These are phyloP conservation scores for Ashinkailepas kermadecensis DNA, from an alignment of 2,888 invertebrate species.

Conservation along the genomic window DNA sequence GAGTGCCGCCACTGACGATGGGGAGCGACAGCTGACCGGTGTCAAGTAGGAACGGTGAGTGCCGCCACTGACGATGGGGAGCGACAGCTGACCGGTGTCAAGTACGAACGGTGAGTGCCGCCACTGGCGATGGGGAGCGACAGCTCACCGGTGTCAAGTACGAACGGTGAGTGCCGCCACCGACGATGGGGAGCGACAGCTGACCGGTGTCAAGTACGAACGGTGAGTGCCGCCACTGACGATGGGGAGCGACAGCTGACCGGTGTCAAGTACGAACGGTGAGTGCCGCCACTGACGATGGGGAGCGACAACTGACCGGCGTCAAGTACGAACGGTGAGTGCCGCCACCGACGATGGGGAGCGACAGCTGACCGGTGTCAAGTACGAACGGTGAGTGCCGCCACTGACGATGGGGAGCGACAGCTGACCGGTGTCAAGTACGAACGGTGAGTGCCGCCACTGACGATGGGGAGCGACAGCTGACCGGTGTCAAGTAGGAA, in stretches of 20 bases:
- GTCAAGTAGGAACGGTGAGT: constrained; percentile 74
- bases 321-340: constrained; percentile 74
- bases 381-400: constrained; percentile 63
- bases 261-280: too few relatives aligned
- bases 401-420: too few relatives aligned
- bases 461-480: constrained; percentile 47
- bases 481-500: constrained; percentile 64
- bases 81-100: too few relatives aligned
- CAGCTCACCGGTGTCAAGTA: constrained; percentile 57
- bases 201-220: constrained; percentile 64
- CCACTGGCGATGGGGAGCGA: constrained; percentile 50
- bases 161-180: constrained; percentile 53
- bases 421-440: too few relatives aligned
- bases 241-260: too few relatives aligned
- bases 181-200: constrained; percentile 46
- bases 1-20: constrained; percentile 43
- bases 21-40: constrained; percentile 39
- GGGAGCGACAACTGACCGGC: constrained; percentile 39
- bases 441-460: too few relatives aligned
- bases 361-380: constrained; percentile 48
- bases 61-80: background rate
- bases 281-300: too few relatives aligned
- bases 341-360: constrained; percentile 46
- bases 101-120: too few relatives aligned
- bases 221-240: constrained; percentile 47